Evolutionary conservation across 2,113 vertebrate species (phyloP).

Genomic region (Chloebia gouldiae): DNA sequence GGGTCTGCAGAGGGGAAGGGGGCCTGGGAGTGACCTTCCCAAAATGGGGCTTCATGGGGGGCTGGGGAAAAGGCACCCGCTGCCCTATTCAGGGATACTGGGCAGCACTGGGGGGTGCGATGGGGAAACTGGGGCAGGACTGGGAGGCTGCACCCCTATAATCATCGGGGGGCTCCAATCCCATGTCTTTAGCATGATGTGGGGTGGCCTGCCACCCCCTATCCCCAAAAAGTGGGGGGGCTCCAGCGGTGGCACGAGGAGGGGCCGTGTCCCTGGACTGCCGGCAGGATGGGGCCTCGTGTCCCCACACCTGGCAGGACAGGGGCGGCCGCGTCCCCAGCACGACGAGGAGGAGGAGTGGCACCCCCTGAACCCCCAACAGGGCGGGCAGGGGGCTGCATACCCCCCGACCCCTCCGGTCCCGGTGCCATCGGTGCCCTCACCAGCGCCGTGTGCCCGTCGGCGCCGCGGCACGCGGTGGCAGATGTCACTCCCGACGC

Average conservation of each 20-base stretch:
- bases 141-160: neutral
- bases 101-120: neutral
- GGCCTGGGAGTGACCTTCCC: neutral
- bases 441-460: neutral
- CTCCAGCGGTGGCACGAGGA: neutral
- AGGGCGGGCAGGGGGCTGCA: neutral
- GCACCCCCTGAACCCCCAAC: neutral
- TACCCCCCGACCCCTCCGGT: neutral
- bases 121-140: neutral
- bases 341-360: neutral
- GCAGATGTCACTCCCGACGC: slow-evolving; percentile 49
- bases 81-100: neutral
- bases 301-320: neutral
- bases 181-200: fast-evolving
- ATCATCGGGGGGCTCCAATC: neutral
- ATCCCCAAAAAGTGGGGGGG: fast-evolving
- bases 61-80: neutral
- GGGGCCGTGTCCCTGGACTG: fast-evolving
- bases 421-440: neutral
- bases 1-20: neutral
- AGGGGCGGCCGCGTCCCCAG: neutral
- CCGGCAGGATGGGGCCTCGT: neutral
- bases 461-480: no score
- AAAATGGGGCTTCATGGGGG: neutral
- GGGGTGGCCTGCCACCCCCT: neutral